Base-by-base conservation (phyloP, 2,113 vertebrate genomes). In the Castor canadensis region DNA sequence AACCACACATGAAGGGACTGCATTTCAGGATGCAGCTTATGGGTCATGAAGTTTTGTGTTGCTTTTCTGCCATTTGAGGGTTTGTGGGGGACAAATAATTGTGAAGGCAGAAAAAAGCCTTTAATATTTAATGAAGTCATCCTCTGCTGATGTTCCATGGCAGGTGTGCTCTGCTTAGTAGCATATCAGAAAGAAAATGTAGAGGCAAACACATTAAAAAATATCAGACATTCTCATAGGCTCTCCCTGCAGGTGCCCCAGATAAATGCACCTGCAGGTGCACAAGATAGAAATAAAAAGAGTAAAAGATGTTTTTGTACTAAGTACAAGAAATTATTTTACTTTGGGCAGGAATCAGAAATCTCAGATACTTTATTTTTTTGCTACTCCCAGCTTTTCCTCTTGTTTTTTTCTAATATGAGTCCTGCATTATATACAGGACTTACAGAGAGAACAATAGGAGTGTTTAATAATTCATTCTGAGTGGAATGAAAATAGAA, bases 381-480 rank as follows among this genome's bases (percentile, higher is more conserved):
- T 49, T 75, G 71, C 71, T 54, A 13, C 0, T 85, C 43, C 49
- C 17, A 45, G 40, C 43, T 32, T 32, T 32, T 10, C 77, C 9
- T 67, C 40, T 76, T 76, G 72, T 19, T 58, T 12, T 0, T 16
- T 73, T 73, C 49, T 54, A 13, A 54, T 52, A 49, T 67, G 89
- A 93, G 32, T 94, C 96, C 89, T 75, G 3, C 12, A 75, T 94
- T 96, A 86, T 84, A 79, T 72, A 58, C 13, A 92, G 56, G 76
- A 69, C 87, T 92, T 95, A 43, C 24, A 60, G 87, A 93, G n/a
- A n/a, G 67, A 94, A 94, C 30, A 95, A 91, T 47, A 26, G 76
- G 15, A 79, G 4, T 43, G 67, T 91, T 96, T 92, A 95, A 97
- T 76, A 75, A 89, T 96, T 92, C 86, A 92, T 93, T 89, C 64